phyloP scores from a whole-genome alignment of 2,888 invertebrate genomes.

The Erannis defoliaria region DNA sequence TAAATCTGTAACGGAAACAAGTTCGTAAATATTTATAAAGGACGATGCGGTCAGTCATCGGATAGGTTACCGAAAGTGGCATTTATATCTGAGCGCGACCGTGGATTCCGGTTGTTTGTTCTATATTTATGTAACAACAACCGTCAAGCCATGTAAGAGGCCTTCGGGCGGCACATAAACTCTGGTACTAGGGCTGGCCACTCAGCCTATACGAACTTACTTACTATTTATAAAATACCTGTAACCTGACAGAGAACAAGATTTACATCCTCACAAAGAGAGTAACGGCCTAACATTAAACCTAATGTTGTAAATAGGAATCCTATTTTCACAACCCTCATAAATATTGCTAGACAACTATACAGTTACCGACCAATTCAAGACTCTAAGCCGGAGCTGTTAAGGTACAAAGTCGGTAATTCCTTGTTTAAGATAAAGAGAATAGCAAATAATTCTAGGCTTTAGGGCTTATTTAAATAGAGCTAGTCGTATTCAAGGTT shows the following conservation, averaged over 20 bases:
- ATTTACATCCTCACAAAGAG: background rate
- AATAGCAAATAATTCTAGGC: slow-evolving; percentile 1
- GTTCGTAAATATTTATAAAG: too few relatives aligned
- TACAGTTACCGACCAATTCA: slow-evolving; percentile 3
- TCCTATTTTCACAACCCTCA: slow-evolving; percentile 23
- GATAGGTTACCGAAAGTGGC: too few relatives aligned
- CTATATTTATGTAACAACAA: too few relatives aligned
- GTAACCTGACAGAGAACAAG: background rate
- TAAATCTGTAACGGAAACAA: too few relatives aligned
- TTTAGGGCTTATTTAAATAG: slow-evolving; percentile 8
- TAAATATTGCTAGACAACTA: slow-evolving; percentile 3
- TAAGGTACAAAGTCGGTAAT: background rate
- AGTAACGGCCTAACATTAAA: slow-evolving; percentile 2
- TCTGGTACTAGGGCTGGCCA: too few relatives aligned
- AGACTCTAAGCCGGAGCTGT: background rate
- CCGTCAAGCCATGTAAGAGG: too few relatives aligned
- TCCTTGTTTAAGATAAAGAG: slow-evolving; percentile 1
- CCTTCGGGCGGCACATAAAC: too few relatives aligned
- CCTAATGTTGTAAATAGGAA: slow-evolving; percentile 9
- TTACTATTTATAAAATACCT: background rate
- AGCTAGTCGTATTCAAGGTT: background rate
- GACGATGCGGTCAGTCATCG: too few relatives aligned
- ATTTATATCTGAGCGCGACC: too few relatives aligned
- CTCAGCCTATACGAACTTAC: too few relatives aligned
- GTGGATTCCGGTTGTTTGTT: too few relatives aligned